Base-by-base conservation (phyloP, 1,140 invertebrate genomes). In the Magallana angulata region DNA sequence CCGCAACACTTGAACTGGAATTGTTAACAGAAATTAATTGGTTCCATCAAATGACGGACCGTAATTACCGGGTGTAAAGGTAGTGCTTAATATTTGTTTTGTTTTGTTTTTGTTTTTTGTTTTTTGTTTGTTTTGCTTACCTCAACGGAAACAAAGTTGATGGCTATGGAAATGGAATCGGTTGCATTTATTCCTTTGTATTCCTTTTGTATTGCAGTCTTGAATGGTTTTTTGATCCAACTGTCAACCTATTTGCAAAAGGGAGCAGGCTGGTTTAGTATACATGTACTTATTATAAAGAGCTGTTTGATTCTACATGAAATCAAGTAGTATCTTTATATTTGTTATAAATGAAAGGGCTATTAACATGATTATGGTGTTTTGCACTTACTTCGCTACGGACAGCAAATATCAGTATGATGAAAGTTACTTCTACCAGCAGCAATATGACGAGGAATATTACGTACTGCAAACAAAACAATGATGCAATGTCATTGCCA, bases 1-100 rank as follows among this genome's bases (percentile, higher is more conserved):
- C 91, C 91, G 58, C 91, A 91, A 62, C 91, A 91, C 82, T 90
- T 71, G 81, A 91, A 91, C 91, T 91, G 71, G 62, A 86, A 88
- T 14, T 82, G 18, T 62, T 8, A 64, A 59, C 1, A 48, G 36
- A 48, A 48, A 48, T 48, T 24, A 5, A 48, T 48, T 48, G 36
- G 36, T 4, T 48, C 36, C 36, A 48, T 48, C 36, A 48, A 48
- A 48, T 48, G 36, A 48, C 1, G 36, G 36, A 5, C 5, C 36
- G 24, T 24, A 0, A 48, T 48, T 48, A 48, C 36, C 36, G 36
- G 5, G 36, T 48, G 36, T 48, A 48, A 48, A 48, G 2, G 36
- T 48, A 48, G 36, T 48, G 5, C 36, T 48, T 48, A 48, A 24
- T 24, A 24, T 24, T 24, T 24, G 24, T 24, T 24, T 24, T 24